phyloP scores from a whole-genome alignment of 2,888 invertebrate species.

The Nomada ruficornis region DNA sequence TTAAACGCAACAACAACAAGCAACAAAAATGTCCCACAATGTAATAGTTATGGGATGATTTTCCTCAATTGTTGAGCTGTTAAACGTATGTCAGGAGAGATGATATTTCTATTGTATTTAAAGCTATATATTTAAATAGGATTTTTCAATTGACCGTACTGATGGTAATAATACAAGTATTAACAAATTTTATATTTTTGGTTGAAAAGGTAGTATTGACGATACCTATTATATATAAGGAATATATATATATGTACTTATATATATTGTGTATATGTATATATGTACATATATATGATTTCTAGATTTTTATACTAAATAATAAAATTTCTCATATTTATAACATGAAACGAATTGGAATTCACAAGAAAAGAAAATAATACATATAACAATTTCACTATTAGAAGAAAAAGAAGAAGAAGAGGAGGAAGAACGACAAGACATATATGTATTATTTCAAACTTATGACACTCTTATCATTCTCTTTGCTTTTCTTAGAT shows the following conservation, averaged over 20 bases:
- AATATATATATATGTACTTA: not conserved
- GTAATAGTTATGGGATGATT: conserved; percentile 56
- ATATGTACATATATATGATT: conserved; percentile 44
- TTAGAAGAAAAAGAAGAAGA: not conserved
- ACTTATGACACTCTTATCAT: conserved; percentile 21
- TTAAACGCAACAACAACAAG: conserved; percentile 70
- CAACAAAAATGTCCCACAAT: conserved; percentile 48
- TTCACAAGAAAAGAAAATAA: conserved; percentile 40
- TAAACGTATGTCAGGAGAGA: conserved; percentile 72
- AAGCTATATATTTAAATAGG: conserved; percentile 77
- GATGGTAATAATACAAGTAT: conserved; percentile 77
- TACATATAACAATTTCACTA: conserved; percentile 37
- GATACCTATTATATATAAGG: conserved; percentile 55
- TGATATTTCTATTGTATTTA: conserved; percentile 73
- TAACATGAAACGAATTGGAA: conserved; percentile 38
- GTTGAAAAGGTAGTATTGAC: conserved; percentile 69
- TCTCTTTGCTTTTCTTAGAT: conserved; percentile 38
- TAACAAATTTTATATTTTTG: conserved; percentile 76
- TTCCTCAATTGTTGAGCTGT: conserved; percentile 71
- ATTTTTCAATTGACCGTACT: conserved; percentile 78
- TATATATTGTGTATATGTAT: not conserved
- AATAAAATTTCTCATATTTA: conserved; percentile 67
- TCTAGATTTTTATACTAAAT: conserved; percentile 68
- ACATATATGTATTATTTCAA: conserved; percentile 43
- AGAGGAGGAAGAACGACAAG: not conserved